These are phyloP conservation scores for Hormiphora californensis DNA, from an alignment of 37 sponge, comb jelly and placozoan species.

Conservation along the genomic window DNA sequence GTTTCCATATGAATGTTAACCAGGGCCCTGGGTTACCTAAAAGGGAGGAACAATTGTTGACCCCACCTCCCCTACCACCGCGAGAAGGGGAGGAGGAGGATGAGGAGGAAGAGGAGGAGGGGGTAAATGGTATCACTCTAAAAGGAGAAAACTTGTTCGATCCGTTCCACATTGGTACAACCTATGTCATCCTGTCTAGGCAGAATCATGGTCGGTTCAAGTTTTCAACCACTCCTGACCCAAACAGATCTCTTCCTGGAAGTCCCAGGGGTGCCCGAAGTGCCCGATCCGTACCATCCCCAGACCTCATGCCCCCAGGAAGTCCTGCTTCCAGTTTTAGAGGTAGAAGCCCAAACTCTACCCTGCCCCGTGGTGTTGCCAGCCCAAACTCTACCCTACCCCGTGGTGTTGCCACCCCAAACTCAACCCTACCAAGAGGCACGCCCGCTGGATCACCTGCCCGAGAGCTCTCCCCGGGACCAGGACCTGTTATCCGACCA, in stretches of 20 bases:
- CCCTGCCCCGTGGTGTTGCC: too few species aligned
- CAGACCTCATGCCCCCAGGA: too few species aligned
- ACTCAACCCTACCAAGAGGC: too few species aligned
- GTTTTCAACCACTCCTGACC: neutral
- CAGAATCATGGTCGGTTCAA: slow-evolving; percentile 33
- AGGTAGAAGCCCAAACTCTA: too few species aligned
- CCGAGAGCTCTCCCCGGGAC: too few species aligned
- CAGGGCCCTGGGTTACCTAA: neutral
- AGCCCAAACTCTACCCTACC: too few species aligned
- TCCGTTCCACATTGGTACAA: slow-evolving; percentile 17
- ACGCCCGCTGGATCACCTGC: too few species aligned
- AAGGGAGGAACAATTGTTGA: slow-evolving; percentile 12
- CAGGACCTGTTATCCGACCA: too few species aligned
- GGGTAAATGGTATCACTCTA: neutral
- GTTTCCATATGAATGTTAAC: neutral
- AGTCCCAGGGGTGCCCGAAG: too few species aligned
- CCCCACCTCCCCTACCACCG: slow-evolving; percentile 1
- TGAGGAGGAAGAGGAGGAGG: neutral
- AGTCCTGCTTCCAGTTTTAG: too few species aligned
- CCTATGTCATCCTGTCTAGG: slow-evolving; percentile 1
- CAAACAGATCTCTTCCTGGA: neutral
- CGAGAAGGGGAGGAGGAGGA: neutral
- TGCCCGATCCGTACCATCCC: too few species aligned
- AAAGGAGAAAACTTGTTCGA: neutral
- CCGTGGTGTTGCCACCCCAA: too few species aligned